Conservation (phyloP, 2,113 vertebrate genomes). For the Myrmophylax atrothorax region DNA sequence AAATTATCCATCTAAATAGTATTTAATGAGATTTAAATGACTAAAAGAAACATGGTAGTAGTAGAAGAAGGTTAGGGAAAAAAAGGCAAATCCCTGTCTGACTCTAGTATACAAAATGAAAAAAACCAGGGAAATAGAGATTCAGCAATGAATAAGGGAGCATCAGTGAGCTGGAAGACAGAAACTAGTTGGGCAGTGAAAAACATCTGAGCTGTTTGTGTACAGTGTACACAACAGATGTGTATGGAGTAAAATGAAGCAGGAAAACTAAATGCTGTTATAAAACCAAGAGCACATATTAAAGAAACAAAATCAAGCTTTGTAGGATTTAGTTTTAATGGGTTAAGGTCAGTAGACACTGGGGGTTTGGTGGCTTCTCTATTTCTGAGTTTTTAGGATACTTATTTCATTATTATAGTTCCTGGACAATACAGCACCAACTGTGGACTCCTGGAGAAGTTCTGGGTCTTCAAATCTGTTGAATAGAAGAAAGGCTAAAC, state of each 20-base stretch:
- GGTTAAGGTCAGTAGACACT: neutral
- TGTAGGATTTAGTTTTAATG: neutral
- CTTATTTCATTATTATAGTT: neutral
- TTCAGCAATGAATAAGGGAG: neutral
- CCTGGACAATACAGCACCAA: neutral
- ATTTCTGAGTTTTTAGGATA: neutral
- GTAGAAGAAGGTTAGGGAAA: neutral
- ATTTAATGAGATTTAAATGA: conserved; percentile 7
- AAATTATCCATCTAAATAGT: neutral
- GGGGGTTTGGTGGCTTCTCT: neutral
- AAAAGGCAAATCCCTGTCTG: neutral
- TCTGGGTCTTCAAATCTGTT: neutral
- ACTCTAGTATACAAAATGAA: neutral
- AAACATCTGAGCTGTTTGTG: neutral
- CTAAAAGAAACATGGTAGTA: neutral
- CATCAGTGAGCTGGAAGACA: neutral
- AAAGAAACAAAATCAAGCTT: neutral
- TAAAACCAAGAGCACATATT: neutral
- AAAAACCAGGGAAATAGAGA: neutral
- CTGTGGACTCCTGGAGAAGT: neutral
- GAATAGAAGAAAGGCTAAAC: neutral
- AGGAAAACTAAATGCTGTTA: neutral
- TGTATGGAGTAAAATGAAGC: neutral
- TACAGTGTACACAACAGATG: neutral
- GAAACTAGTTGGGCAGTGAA: neutral